Percentiles rank a stretch among this genome's conserved stretches.
These are phyloP conservation scores for Myotis planiceps DNA, from an alignment of 2,797 vertebrate genomes.

Conservation along the genomic window DNA sequence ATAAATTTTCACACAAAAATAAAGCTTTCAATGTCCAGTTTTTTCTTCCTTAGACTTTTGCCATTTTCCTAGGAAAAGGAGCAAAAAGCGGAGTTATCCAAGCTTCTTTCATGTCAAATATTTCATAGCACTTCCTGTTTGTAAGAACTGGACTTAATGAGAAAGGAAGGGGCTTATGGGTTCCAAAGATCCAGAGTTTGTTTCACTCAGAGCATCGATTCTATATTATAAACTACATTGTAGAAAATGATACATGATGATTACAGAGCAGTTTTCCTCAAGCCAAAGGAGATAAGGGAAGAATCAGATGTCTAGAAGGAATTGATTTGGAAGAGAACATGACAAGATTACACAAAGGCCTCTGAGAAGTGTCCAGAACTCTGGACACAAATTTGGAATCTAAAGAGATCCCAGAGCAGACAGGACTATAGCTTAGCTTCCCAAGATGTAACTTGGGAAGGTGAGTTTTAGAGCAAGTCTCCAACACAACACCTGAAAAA, in stretches of 20 bases:
- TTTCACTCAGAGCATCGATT: not conserved
- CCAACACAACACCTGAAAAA: not conserved
- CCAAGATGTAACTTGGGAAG: not conserved
- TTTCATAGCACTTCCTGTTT: not conserved
- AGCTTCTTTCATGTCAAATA: not conserved
- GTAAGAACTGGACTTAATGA: not conserved
- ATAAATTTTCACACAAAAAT: conserved; percentile 7
- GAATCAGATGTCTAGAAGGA: conserved; percentile 5
- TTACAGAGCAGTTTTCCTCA: not conserved
- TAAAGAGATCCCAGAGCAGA: not conserved
- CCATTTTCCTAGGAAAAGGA: not conserved
- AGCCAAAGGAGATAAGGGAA: not conserved
- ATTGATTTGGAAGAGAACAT: not conserved
- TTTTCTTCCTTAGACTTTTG: not conserved
- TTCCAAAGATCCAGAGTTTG: not conserved
- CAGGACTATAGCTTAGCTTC: not conserved
- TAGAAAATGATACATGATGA: not conserved
- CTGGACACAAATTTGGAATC: not conserved
- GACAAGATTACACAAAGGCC: not conserved
- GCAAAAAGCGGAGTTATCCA: not conserved
- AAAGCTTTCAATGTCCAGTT: not conserved
- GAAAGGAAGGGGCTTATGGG: not conserved
- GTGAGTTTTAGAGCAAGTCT: not conserved
- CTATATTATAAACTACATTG: not conserved
- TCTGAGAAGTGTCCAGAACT: not conserved